Percentiles rank a stretch among this genome's conserved stretches.
phyloP scores from a whole-genome alignment of 2,797 vertebrate genomes.

The Taeniopygia guttata region DNA sequence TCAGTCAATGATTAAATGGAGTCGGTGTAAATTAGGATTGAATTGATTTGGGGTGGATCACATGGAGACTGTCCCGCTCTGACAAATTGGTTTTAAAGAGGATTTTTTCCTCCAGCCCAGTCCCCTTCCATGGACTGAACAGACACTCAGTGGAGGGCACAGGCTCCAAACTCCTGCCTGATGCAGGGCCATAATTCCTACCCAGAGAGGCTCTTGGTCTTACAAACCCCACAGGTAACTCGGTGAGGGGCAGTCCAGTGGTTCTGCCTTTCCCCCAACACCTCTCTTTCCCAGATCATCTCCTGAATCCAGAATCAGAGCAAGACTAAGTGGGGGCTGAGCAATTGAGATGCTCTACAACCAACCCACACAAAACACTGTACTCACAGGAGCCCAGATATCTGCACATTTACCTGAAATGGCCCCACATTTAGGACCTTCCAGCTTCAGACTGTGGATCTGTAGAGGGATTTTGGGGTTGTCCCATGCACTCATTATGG shows the following conservation, averaged over 20 bases:
- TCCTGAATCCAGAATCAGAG: not conserved
- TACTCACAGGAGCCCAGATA: not conserved
- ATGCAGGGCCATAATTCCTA: not conserved
- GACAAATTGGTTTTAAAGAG: conserved; percentile 9
- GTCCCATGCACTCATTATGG: not conserved
- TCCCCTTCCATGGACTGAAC: not conserved
- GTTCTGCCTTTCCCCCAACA: not conserved
- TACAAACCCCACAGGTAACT: not conserved
- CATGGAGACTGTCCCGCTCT: not conserved
- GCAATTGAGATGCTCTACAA: not conserved
- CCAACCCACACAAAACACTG: not conserved
- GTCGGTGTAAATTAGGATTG: conserved; percentile 25
- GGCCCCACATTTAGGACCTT: not conserved
- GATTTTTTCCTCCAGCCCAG: not conserved
- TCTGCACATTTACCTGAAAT: not conserved
- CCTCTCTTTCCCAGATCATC: not conserved
- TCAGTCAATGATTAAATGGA: not conserved
- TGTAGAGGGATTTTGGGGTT: not conserved
- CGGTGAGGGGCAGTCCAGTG: not conserved
- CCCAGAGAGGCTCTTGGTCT: not conserved
- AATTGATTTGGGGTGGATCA: conserved; percentile 24
- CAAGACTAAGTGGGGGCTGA: not conserved
- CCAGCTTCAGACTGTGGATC: not conserved
- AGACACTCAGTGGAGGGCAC: not conserved
- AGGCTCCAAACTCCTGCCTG: not conserved